Evolutionary conservation across 2,888 invertebrate genomes (phyloP), one percentile per base, ranked within the genome.

Genomic region (Dolichopus griseipennis): DNA sequence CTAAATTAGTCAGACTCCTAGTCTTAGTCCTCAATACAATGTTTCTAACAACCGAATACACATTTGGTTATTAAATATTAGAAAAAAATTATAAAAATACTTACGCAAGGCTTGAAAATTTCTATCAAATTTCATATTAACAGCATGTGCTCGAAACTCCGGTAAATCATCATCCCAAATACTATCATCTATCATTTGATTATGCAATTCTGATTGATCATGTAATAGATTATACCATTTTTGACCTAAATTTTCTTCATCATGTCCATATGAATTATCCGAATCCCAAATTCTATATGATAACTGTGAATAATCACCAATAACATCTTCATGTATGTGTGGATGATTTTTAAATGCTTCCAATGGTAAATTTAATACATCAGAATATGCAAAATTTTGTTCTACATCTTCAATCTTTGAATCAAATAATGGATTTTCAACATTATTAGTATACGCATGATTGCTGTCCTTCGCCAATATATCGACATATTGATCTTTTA

Each of bases 281-380:
- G 37, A 20, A 64, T 64, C 10, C 22, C 21, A 62, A 22, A 21
- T 34, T n/a, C 10, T 20, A 20, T 34, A n/a, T 18, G 20, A 20
- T 52, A 52, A 52, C 7, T 37, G 20, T 34, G 20, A 20, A n/a
- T 34, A 10, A 64, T 64, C 20, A n/a, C 34, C 20, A 15, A 20
- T 33, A n/a, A 64, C 9, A n/a, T 64, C 64, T 37, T 64, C 64
- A n/a, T 64, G 64, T 10, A 64, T 18, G 10, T 37, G 33, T 37
- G 64, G 64, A 18, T 34, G 8, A 37, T 18, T 10, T 9, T 9
- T 10, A 37, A n/a, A 37, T 20, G 8, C 37, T 10, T 64, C 10
- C 20, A 64, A 9, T 2, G 18, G 20, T 18, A 15, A 9, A 33
- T 64, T 10, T 15, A 34, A 37, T 2, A 64, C 2, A 52, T 52